These are phyloP conservation scores for Opisthocomus hoazin DNA, from an alignment of 2,113 vertebrate species.

Conservation along the genomic window DNA sequence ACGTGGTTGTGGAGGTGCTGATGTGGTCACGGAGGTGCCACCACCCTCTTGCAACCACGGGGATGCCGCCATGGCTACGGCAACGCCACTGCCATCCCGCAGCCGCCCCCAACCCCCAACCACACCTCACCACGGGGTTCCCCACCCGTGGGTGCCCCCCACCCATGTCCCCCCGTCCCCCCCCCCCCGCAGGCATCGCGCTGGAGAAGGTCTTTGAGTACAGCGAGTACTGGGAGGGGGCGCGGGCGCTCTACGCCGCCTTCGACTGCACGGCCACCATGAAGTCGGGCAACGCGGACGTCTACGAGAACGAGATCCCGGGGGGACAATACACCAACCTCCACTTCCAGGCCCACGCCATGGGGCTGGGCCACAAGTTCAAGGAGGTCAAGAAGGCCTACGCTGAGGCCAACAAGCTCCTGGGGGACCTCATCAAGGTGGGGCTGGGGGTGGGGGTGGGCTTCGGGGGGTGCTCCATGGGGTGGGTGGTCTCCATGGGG, in stretches of 20 bases:
- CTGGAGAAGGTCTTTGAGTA: conserved; percentile 93
- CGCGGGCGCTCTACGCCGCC: conserved; percentile 87
- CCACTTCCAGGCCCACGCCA: conserved; percentile 98
- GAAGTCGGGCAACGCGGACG: conserved; percentile 95
- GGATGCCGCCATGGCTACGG: too few relatives aligned
- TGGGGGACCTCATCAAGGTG: conserved; percentile 97
- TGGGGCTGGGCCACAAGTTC: conserved; percentile 97
- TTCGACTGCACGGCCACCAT: conserved; percentile 99
- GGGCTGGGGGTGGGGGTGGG: background rate
- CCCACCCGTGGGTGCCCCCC: background rate
- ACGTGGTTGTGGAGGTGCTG: background rate
- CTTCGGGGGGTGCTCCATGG: too few relatives aligned
- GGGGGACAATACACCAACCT: conserved; percentile 98
- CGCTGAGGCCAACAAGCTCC: conserved; percentile 89
- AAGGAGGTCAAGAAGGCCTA: conserved; percentile 97
- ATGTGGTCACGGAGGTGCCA: too few relatives aligned
- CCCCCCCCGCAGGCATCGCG: conserved; percentile 72
- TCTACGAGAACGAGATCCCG: conserved; percentile 98
- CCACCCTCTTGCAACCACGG: too few relatives aligned
- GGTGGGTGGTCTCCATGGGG: too few relatives aligned
- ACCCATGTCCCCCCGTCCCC: too few relatives aligned
- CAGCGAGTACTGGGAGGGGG: conserved; percentile 95
- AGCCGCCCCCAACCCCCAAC: background rate
- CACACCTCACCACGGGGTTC: background rate
- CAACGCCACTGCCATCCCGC: background rate